Evolutionary conservation across 2,113 vertebrate genomes (phyloP).

Genomic region (Rhea americana): DNA sequence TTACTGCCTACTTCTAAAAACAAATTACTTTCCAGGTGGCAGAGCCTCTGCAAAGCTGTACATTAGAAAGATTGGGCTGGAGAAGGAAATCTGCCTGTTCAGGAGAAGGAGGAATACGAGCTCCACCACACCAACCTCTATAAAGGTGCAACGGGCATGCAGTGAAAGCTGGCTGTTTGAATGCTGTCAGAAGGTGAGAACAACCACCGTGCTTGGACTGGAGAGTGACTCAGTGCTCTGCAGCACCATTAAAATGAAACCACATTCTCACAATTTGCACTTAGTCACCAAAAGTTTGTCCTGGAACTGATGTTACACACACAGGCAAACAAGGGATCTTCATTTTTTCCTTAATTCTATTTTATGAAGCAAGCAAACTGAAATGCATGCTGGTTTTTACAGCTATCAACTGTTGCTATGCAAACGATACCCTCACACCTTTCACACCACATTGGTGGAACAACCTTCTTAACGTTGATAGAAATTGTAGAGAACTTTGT

Average conservation of each 20-base stretch:
- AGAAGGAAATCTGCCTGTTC: background rate
- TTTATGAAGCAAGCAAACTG: background rate
- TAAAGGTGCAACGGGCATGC: background rate
- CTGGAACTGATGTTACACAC: background rate
- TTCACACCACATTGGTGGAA: background rate
- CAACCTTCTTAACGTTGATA: rapidly evolving
- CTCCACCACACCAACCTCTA: background rate
- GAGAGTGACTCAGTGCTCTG: background rate
- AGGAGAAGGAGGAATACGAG: background rate
- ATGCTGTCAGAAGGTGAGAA: background rate
- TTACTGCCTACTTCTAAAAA: slow-evolving; percentile 17
- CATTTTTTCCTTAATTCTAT: background rate
- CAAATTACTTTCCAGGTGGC: background rate
- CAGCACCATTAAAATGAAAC: background rate
- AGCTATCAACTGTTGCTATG: background rate
- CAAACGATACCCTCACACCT: background rate
- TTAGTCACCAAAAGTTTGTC: background rate
- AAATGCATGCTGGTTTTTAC: background rate
- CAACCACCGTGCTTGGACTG: rapidly evolving
- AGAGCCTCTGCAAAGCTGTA: background rate
- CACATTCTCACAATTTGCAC: rapidly evolving
- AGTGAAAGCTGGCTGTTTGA: background rate
- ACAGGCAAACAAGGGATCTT: background rate
- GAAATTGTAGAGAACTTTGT: background rate
- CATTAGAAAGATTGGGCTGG: background rate